Base-by-base conservation (phyloP, 1,140 invertebrate genomes). In the Aphis gossypii region DNA sequence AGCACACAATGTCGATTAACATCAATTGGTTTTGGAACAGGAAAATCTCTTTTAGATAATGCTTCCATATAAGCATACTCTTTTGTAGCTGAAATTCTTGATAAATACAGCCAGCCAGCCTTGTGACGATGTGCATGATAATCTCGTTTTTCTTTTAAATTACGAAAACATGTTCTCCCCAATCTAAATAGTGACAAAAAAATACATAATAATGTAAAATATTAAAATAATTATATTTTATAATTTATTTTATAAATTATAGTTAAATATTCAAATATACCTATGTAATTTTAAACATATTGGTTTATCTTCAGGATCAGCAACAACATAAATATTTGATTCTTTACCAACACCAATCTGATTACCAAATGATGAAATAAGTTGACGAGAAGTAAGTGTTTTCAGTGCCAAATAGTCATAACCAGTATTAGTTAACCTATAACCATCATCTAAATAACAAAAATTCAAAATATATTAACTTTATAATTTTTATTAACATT, bases 331-430 rank as follows among this genome's bases (percentile, higher is more conserved):
- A 94, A 99, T 98, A 95, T 99, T 99, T 92, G 97, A 99, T 95
- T 99, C 99, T 96, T 99, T 99, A 46, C 99, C 99, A 88, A 99
- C 98, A 76, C 99, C 99, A 95, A 99, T 99, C 96, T 99, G 99
- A 95, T 98, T 99, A 21, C 99, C 99, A 96, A 99, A 98, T 25
- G 97, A 98, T 86, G 96, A 95, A 25, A 99, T 96, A 9, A 97
- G 96, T 94, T 97, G 97, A 91, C 98, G 96, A 93, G 97, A 96
- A 0, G 97, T 96, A 1, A 99, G 95, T 1, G 98, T 97, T 95
- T 99, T 98, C 3, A 99, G 95, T 1, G 99, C 99, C 82, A 99
- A 96, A 95, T 99, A 99, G 96, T 99, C 99, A 95, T 99, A 99
- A 1, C 99, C 99, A 86, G 97, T 95, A 95, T 99, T 99, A 11